phyloP scores from a whole-genome alignment of 1,140 invertebrate species.

The Andricus grossulariae region DNA sequence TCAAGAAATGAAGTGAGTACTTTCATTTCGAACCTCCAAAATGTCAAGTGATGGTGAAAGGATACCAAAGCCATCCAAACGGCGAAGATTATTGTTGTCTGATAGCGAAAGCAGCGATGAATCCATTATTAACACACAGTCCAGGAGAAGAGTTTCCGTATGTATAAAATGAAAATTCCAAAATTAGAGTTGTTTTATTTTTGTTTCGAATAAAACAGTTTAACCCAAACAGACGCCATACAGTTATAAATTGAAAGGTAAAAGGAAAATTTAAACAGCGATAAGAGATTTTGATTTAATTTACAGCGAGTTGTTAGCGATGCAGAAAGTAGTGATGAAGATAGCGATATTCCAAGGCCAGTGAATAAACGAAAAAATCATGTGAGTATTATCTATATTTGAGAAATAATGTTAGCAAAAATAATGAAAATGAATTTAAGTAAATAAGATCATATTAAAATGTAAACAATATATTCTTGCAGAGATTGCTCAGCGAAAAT shows the following conservation, averaged over 20 bases:
- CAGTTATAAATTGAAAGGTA: neutral
- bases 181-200: neutral
- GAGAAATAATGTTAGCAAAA: neutral
- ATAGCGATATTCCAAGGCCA: conserved; percentile 64
- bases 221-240: neutral
- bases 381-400: conserved; percentile 52
- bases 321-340: conserved; percentile 67
- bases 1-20: conserved; percentile 45
- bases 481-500: conserved; percentile 67
- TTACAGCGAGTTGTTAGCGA: conserved; percentile 65
- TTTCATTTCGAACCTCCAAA: conserved; percentile 43
- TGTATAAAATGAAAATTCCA: conserved; percentile 38
- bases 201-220: neutral
- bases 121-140: conserved; percentile 56
- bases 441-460: no score
- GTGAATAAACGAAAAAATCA: conserved; percentile 60
- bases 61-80: conserved; percentile 52
- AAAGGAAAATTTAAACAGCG: conserved; percentile 4
- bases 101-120: conserved; percentile 70
- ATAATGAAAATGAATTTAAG: no score
- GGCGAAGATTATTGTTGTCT: conserved; percentile 54
- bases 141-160: conserved; percentile 60
- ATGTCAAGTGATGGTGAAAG: conserved; percentile 69
- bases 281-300: conserved; percentile 28
- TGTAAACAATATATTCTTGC: conserved; percentile 37